A percentile compares a stretch with the other conserved stretches of the same genome.
Evolutionary conservation across 1,140 invertebrate species (phyloP).

Genomic region (Mercenaria mercenaria): DNA sequence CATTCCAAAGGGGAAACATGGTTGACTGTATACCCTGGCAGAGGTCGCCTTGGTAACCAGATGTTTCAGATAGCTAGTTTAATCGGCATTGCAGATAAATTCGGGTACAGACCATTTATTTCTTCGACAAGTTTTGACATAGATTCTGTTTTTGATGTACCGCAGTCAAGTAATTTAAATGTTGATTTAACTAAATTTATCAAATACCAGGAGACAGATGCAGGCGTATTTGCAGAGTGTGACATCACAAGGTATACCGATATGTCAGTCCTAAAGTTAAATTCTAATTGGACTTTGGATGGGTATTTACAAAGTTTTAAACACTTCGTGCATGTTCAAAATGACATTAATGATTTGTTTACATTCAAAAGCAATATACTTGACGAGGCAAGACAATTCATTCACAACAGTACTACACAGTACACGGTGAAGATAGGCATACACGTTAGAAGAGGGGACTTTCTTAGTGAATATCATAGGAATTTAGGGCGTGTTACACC

Average conservation of each 20-base stretch:
- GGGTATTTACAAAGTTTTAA: conserved; percentile 75
- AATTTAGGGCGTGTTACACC: conserved; percentile 69
- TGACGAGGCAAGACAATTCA: conserved; percentile 46
- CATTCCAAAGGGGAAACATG: background rate
- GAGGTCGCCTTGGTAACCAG: conserved; percentile 69
- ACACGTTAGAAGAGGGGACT: conserved; percentile 64
- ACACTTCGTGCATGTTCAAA: conserved; percentile 63
- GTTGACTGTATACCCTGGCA: conserved; percentile 29
- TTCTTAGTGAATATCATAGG: conserved; percentile 64
- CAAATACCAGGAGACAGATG: background rate
- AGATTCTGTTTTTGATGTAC: conserved; percentile 26
- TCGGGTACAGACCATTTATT: conserved; percentile 29
- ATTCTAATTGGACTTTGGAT: conserved; percentile 50
- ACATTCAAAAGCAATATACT: conserved; percentile 59
- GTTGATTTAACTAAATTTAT: background rate
- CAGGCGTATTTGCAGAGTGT: background rate
- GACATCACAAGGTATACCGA: background rate
- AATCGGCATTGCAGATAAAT: conserved; percentile 63
- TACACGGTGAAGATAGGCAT: conserved; percentile 41
- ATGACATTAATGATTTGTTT: conserved; percentile 66
- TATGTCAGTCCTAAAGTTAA: background rate
- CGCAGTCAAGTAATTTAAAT: background rate
- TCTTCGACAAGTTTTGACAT: conserved; percentile 9
- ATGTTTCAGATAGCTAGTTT: conserved; percentile 71
- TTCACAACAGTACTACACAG: background rate